Base-by-base conservation (phyloP, 2,888 invertebrate species). In the Euplexia lucipara region DNA sequence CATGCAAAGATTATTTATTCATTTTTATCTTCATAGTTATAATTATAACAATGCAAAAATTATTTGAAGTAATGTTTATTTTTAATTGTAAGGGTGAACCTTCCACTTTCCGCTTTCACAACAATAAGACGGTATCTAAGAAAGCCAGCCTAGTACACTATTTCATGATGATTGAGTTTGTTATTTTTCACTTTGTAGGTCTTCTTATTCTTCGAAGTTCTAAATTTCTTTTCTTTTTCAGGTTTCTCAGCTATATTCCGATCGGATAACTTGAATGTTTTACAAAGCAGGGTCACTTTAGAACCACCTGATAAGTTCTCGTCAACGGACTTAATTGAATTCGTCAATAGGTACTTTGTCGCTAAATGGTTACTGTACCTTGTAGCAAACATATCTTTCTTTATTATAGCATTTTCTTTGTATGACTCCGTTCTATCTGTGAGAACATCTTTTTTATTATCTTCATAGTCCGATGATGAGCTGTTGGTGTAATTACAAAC, bases 201-300 rank as follows among this genome's bases (percentile, higher is more conserved):
- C 42, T 67, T 70, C 16, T 76, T 66, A 51, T 74, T 48, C 59
- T 80, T 82, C 9, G 20, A 45, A 7, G 58, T 20, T 54, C 26
- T 69, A 14, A 20, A 35, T 44, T 74, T 78, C 18, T 52, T 71
- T 10, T 78, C 75, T 45, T 72, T 67, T 42, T 58, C 70, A 16
- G 47, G 48, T 47, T 81, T 88, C 34, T 82, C 81, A 8, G 73
- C 81, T 35, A 61, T 54, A 9, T 44, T 52, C 71, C 95, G 88
- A 70, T 92, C 88, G 7, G 91, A 82, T 64, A 95, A 81, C 75
- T 88, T 91, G 77, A 92, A 95, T 20, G 95, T 95, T 87, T 95
- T 95, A 75, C 95, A 95, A 39, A 94, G 88, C 41, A 95, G 82
- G 6, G 95, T 95, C 22, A 95, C 94, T 79, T 94, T 93, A n/a